These are phyloP conservation scores for Anguilla pacifica DNA, from an alignment of 2,797 vertebrate genomes.

Conservation along the genomic window DNA sequence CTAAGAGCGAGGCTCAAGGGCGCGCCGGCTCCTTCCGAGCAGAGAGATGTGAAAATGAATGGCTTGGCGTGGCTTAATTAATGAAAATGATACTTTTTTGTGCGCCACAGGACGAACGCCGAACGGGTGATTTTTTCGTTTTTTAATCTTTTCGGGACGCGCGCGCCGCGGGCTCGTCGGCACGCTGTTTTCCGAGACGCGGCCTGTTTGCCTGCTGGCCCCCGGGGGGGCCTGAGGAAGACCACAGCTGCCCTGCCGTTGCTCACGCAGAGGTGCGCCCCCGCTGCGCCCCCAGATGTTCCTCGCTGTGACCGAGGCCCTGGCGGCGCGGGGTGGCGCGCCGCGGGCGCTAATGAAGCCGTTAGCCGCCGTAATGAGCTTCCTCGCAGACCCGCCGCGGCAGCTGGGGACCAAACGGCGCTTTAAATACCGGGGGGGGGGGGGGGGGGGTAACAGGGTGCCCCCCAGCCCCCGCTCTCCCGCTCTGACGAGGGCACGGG, in stretches of 20 bases:
- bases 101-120: too few species aligned
- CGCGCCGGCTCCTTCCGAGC: background rate
- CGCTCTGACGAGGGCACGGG: background rate
- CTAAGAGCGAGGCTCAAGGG: too few species aligned
- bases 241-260: background rate
- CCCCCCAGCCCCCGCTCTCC: background rate
- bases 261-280: background rate
- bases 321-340: background rate
- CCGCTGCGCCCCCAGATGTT: conserved; percentile 15
- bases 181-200: background rate
- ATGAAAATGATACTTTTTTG: too few species aligned
- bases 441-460: background rate
- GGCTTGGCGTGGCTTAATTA: too few species aligned
- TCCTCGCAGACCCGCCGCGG: background rate
- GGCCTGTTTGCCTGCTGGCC: background rate
- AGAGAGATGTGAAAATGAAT: background rate
- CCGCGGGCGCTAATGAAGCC: background rate
- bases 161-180: background rate
- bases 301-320: background rate
- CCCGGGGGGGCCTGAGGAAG: background rate
- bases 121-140: background rate
- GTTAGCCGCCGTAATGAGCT: background rate
- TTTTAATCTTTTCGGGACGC: background rate
- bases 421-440: background rate
- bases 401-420: conserved; percentile 5